Conservation (phyloP, 2,888 invertebrate species). For the Dryadula phaetusa region DNA sequence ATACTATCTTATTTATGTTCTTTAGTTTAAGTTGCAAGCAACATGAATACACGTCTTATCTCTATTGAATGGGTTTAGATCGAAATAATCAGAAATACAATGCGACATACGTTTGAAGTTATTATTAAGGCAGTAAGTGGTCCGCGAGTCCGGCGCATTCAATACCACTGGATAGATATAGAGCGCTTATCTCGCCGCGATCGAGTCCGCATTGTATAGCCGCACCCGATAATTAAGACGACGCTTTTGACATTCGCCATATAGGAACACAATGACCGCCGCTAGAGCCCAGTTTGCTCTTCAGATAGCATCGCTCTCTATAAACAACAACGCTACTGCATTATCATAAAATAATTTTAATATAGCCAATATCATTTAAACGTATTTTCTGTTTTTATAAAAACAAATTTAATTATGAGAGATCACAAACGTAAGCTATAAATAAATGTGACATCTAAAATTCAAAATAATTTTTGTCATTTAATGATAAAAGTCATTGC, state of each 20-base stretch:
- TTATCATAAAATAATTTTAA: constrained; percentile 82
- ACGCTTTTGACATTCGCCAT: constrained; percentile 84
- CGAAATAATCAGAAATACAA: constrained; percentile 80
- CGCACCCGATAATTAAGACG: constrained; percentile 84
- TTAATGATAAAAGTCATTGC: constrained; percentile 40
- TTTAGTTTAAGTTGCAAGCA: constrained; percentile 37
- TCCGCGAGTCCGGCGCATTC: constrained; percentile 64
- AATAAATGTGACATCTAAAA: constrained; percentile 1
- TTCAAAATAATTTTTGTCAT: constrained; percentile 9
- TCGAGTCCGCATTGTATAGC: constrained; percentile 82
- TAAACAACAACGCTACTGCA: constrained; percentile 80
- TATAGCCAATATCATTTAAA: constrained; percentile 71
- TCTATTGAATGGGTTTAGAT: constrained; percentile 76
- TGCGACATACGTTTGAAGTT: constrained; percentile 79
- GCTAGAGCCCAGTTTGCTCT: constrained; percentile 70
- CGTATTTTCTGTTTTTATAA: constrained; percentile 57
- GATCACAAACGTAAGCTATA: constrained; percentile 10
- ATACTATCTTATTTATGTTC: constrained; percentile 36
- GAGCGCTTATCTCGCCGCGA: constrained; percentile 80
- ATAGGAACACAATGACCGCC: constrained; percentile 84
- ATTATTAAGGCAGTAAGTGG: constrained; percentile 76
- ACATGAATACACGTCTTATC: constrained; percentile 68
- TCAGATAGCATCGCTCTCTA: constrained; percentile 79
- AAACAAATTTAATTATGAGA: constrained; percentile 12
- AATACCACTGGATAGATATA: constrained; percentile 74